Evolutionary conservation across 2,888 invertebrate species (phyloP).

Genomic region (Lasioglossum zephyrum): DNA sequence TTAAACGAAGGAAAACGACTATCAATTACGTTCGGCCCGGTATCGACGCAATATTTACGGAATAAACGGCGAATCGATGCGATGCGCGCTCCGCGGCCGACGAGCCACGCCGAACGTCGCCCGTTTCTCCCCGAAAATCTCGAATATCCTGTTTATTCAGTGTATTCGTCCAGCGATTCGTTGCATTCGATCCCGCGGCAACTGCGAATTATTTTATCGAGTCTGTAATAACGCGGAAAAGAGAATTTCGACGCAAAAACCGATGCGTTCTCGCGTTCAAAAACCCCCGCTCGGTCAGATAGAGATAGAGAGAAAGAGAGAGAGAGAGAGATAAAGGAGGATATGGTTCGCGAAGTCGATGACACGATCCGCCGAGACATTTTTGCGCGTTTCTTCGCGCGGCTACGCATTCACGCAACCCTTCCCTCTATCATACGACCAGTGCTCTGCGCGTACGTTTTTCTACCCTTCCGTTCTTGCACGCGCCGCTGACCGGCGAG

Average conservation of each 20-base stretch:
- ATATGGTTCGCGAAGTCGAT: constrained; percentile 22
- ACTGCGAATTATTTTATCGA: constrained; percentile 16
- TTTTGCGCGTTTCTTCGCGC: constrained; percentile 61
- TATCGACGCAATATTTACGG: constrained; percentile 48
- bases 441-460: constrained; percentile 33
- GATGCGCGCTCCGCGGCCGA: background rate
- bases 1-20: constrained; percentile 52
- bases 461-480: constrained; percentile 73
- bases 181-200: constrained; percentile 24
- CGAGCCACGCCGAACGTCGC: background rate
- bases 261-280: background rate
- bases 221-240: constrained; percentile 4
- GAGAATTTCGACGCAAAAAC: background rate
- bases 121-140: background rate
- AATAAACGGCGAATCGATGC: constrained; percentile 37
- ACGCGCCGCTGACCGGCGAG: constrained; percentile 77
- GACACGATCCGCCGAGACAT: constrained; percentile 58
- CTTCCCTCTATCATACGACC: constrained; percentile 50
- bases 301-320: background rate
- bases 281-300: background rate
- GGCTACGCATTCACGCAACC: constrained; percentile 48
- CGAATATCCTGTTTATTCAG: constrained; percentile 32
- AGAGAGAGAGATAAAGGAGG: background rate
- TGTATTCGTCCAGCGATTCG: constrained; percentile 3
- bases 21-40: constrained; percentile 37